Percentiles rank a stretch among this genome's conserved stretches.
Evolutionary conservation across 2,888 invertebrate species (phyloP).

Genomic region (Perithous albicinctus): DNA sequence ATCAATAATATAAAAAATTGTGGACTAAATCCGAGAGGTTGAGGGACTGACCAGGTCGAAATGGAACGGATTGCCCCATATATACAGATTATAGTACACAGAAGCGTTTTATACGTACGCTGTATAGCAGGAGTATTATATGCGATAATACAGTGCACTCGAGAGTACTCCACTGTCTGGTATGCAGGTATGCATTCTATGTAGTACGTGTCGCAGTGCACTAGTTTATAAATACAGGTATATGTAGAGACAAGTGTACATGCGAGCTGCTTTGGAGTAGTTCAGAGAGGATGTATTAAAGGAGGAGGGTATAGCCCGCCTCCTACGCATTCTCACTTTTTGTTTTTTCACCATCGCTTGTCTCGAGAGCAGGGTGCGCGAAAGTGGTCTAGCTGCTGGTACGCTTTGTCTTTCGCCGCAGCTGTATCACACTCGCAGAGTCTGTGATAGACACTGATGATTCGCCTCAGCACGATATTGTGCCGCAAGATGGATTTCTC

Average conservation of each 20-base stretch:
- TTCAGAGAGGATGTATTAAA: conserved; percentile 18
- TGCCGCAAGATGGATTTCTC: background rate
- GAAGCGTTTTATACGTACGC: conserved; percentile 7
- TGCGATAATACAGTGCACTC: conserved; percentile 43
- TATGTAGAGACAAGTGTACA: background rate
- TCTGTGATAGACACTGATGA: conserved; percentile 41
- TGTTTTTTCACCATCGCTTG: conserved; percentile 47
- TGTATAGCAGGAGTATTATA: conserved; percentile 11
- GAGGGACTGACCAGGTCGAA: no score
- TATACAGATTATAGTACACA: background rate
- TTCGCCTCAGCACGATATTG: conserved; percentile 34
- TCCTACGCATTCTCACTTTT: conserved; percentile 38
- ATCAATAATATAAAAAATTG: no score
- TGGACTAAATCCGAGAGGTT: no score
- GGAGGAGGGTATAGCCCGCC: conserved; percentile 11
- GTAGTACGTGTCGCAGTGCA: conserved; percentile 18
- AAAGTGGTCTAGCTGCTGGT: conserved; percentile 56
- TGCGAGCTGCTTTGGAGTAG: background rate
- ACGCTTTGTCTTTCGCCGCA: conserved; percentile 47
- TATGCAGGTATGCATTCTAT: conserved; percentile 29
- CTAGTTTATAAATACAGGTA: conserved; percentile 10
- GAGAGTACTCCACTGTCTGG: conserved; percentile 3
- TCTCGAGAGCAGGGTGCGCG: conserved; percentile 54
- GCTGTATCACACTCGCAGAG: conserved; percentile 9
- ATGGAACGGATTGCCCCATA: no score